Conservation (phyloP, 2,888 invertebrate species). For the Megalurothrips usitatus region DNA sequence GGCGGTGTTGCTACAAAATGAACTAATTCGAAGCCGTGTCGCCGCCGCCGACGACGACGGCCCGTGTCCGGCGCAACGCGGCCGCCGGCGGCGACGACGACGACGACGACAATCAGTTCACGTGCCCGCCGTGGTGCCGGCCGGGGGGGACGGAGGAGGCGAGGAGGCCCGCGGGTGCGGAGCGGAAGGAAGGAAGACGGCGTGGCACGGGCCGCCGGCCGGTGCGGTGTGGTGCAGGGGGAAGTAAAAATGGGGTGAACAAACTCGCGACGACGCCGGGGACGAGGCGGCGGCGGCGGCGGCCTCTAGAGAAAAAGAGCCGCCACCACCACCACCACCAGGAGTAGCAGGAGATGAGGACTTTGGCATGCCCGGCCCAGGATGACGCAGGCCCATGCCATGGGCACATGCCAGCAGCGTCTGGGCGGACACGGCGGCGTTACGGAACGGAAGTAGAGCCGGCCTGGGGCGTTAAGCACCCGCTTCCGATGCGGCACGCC, state of each 20-base stretch:
- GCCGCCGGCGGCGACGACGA: not conserved
- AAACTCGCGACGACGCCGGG: no score
- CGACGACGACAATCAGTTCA: not conserved
- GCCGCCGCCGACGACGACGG: not conserved
- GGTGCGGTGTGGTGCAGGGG: no score
- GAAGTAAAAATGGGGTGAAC: no score
- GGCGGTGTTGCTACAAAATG: conserved; percentile 30
- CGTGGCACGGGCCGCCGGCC: no score
- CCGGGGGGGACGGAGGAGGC: conserved; percentile 37
- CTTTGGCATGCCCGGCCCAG: conserved; percentile 5
- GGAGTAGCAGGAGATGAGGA: not conserved
- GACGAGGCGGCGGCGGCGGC: no score
- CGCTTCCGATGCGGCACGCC: conserved; percentile 1
- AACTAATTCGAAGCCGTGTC: conserved; percentile 10
- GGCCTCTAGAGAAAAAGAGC: no score
- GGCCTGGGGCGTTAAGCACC: not conserved
- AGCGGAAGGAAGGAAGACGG: not conserved
- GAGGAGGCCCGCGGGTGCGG: conserved; percentile 31
- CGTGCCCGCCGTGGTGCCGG: conserved; percentile 13
- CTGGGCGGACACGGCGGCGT: conserved; percentile 28
- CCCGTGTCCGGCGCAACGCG: not conserved
- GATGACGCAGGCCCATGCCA: no score
- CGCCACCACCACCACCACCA: no score
- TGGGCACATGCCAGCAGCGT: conserved; percentile 30
- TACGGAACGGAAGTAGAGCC: not conserved